A percentile compares a stretch with the other conserved stretches of the same genome.
These are phyloP conservation scores for Ochropleura plecta DNA, from an alignment of 2,888 invertebrate species.

Conservation along the genomic window DNA sequence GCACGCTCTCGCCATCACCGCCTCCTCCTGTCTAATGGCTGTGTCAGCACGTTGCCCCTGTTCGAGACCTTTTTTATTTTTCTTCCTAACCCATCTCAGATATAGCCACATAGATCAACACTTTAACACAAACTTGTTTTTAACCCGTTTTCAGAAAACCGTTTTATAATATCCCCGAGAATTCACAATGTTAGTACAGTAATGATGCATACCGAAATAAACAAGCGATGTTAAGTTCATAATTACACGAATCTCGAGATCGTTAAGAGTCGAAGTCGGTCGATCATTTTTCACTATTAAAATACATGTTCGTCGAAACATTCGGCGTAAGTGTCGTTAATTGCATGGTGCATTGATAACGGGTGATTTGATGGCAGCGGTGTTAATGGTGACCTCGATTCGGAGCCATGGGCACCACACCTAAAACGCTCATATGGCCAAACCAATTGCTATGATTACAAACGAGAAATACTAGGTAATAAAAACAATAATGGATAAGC, in stretches of 20 bases:
- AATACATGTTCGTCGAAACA: slow-evolving; percentile 76
- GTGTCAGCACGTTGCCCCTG: slow-evolving; percentile 72
- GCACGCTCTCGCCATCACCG: slow-evolving; percentile 72
- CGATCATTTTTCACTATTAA: slow-evolving; percentile 84
- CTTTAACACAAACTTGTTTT: slow-evolving; percentile 56
- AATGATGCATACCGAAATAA: slow-evolving; percentile 76
- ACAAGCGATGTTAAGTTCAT: slow-evolving; percentile 80
- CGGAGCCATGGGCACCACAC: slow-evolving; percentile 44
- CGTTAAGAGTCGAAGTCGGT: slow-evolving; percentile 76
- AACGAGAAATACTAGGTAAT: slow-evolving; percentile 49
- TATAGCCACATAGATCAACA: slow-evolving; percentile 42
- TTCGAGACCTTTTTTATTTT: slow-evolving; percentile 64
- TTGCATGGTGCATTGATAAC: slow-evolving; percentile 79
- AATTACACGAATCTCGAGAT: slow-evolving; percentile 80
- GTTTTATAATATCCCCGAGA: slow-evolving; percentile 75
- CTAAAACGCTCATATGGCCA: slow-evolving; percentile 54
- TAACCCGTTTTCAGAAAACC: slow-evolving; percentile 71
- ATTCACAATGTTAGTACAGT: slow-evolving; percentile 67
- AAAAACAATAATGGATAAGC: slow-evolving; percentile 58
- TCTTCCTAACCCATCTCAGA: slow-evolving; percentile 55
- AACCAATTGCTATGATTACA: slow-evolving; percentile 57
- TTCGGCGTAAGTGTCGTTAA: slow-evolving; percentile 78
- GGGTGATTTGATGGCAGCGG: slow-evolving; percentile 75
- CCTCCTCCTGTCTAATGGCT: slow-evolving; percentile 76
- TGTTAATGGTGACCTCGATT: slow-evolving; percentile 68